Evolutionary conservation across 2,113 vertebrate species (phyloP).

Genomic region (Petaurus breviceps): DNA sequence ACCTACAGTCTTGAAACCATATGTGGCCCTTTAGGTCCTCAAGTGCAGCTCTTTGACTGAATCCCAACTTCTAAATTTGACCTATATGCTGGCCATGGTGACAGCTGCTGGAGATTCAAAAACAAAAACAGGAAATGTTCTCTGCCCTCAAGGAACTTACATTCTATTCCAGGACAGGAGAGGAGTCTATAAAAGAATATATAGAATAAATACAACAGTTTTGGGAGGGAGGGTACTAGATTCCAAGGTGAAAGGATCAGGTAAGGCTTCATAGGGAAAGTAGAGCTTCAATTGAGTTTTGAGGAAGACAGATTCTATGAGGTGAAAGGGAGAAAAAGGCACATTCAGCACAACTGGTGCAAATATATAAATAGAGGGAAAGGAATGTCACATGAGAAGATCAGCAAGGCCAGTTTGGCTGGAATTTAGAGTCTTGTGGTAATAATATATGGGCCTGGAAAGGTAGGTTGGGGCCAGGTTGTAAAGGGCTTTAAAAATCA

Average conservation of each 20-base stretch:
- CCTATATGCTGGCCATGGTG: background rate
- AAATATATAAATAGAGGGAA: background rate
- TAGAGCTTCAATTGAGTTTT: background rate
- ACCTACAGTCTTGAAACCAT: no score
- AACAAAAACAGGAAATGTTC: background rate
- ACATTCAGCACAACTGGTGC: background rate
- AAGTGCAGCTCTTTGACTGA: no score
- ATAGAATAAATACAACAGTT: background rate
- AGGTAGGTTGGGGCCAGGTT: background rate
- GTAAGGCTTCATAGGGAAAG: background rate
- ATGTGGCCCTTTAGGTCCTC: no score
- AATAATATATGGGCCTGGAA: background rate
- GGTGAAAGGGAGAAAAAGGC: background rate
- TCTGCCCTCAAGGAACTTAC: background rate
- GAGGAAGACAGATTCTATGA: background rate
- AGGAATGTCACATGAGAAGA: background rate
- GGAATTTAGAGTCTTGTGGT: background rate
- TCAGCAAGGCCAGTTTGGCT: background rate
- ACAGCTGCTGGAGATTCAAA: background rate
- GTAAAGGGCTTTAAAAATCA: background rate
- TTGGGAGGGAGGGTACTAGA: background rate
- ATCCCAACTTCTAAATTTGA: no score
- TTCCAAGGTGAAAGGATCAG: background rate
- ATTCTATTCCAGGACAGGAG: background rate
- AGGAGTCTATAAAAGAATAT: background rate